A percentile compares a stretch with the other conserved stretches of the same genome.
phyloP scores from a whole-genome alignment of 2,797 vertebrate genomes.

The Setipinna tenuifilis region DNA sequence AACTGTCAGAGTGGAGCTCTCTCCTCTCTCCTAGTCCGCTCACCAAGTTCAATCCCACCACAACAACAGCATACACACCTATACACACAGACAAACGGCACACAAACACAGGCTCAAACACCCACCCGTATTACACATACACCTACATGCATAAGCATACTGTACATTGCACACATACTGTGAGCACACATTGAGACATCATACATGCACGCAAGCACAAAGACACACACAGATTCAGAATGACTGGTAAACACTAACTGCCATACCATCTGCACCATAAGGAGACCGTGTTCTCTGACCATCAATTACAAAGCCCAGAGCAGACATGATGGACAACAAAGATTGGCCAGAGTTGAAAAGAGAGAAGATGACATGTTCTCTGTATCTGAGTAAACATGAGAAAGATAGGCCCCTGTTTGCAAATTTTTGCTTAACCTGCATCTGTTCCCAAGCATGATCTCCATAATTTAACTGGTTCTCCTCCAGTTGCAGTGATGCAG shows the following conservation, averaged over 20 bases:
- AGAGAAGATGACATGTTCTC: background rate
- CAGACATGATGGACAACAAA: background rate
- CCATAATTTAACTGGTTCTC: background rate
- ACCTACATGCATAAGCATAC: background rate
- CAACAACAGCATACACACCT: background rate
- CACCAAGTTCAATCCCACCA: background rate
- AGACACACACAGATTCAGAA: background rate
- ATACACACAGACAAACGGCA: background rate
- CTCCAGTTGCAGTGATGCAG: background rate
- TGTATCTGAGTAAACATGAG: background rate
- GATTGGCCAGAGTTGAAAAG: background rate
- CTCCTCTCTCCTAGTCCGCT: background rate
- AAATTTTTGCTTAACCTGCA: background rate
- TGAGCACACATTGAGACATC: background rate
- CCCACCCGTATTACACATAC: background rate
- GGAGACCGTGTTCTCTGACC: background rate
- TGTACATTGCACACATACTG: background rate
- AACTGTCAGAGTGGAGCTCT: slow-evolving; percentile 17
- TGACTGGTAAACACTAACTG: background rate
- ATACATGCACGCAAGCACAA: background rate
- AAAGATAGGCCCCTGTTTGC: background rate
- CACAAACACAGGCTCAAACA: background rate
- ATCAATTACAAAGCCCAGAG: background rate
- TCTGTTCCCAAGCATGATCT: background rate
- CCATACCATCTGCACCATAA: background rate